phyloP scores from a whole-genome alignment of 1,140 invertebrate species.

The Drosophila chauvacae region DNA sequence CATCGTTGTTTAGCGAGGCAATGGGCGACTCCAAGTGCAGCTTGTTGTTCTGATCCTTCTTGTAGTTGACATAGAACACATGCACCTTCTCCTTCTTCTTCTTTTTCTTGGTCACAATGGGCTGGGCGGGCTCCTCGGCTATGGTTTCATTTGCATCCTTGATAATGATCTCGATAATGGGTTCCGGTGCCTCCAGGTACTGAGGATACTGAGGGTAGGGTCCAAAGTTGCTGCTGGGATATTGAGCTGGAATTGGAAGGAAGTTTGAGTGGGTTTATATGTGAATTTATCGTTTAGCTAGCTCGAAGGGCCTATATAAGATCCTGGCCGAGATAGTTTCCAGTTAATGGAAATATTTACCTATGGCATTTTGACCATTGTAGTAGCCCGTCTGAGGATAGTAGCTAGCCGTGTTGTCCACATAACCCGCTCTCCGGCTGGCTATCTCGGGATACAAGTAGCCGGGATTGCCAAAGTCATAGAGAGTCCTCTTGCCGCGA shows the following conservation, averaged over 20 bases:
- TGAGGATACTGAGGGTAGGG: constrained; percentile 85
- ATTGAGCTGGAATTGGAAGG: constrained; percentile 61
- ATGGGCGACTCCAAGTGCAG: constrained; percentile 81
- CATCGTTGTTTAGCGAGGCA: constrained; percentile 77
- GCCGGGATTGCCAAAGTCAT: constrained; percentile 76
- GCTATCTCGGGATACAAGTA: constrained; percentile 76
- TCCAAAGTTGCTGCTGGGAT: constrained; percentile 52
- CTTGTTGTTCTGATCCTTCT: constrained; percentile 89
- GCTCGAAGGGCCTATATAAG: too few relatives aligned
- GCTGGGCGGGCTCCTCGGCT: constrained; percentile 87
- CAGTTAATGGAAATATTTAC: constrained; percentile 25
- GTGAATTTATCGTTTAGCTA: too few relatives aligned
- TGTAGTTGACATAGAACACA: constrained; percentile 95
- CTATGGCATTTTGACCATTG: constrained; percentile 74
- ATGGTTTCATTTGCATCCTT: constrained; percentile 94
- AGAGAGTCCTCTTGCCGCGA: constrained; percentile 79
- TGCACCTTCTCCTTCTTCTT: constrained; percentile 92
- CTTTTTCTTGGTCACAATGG: constrained; percentile 86
- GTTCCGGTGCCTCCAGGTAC: constrained; percentile 92
- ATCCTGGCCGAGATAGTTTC: too few relatives aligned
- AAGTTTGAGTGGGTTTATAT: not conserved
- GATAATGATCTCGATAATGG: constrained; percentile 96
- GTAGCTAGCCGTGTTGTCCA: constrained; percentile 52
- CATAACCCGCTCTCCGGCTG: constrained; percentile 69
- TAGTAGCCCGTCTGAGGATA: constrained; percentile 71